These are phyloP conservation scores for Camponotus fellah DNA, from an alignment of 2,888 invertebrate genomes.

Conservation along the genomic window DNA sequence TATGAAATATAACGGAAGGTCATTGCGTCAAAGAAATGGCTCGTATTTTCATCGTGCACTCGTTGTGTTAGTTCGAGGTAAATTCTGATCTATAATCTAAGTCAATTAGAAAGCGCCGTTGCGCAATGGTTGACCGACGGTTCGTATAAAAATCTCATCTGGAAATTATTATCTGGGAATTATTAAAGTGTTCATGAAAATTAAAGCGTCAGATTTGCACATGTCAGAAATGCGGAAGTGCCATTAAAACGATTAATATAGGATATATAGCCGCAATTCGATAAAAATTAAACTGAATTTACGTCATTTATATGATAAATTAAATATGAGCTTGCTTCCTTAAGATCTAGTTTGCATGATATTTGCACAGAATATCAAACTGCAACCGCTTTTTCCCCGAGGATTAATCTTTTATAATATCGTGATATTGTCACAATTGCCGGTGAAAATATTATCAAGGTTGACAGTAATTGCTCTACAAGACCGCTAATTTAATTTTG, in stretches of 20 bases:
- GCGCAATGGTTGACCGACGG: constrained; percentile 30
- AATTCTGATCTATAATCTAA: constrained; percentile 54
- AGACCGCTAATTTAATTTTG: constrained; percentile 18
- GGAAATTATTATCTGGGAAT: constrained; percentile 7
- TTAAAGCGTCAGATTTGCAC: background rate
- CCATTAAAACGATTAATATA: background rate
- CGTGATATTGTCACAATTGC: background rate
- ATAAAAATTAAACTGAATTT: background rate
- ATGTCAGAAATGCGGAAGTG: constrained; percentile 6
- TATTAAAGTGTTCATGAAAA: constrained; percentile 32
- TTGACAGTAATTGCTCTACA: constrained; percentile 23
- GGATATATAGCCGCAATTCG: background rate
- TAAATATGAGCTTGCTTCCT: background rate
- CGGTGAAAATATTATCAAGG: constrained; percentile 22
- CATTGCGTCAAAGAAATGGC: constrained; percentile 34
- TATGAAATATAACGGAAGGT: constrained; percentile 46
- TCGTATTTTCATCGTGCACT: constrained; percentile 13
- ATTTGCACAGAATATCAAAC: background rate
- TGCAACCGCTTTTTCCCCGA: background rate
- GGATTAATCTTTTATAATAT: background rate
- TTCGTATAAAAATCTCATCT: background rate
- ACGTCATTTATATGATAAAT: background rate
- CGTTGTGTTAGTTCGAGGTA: background rate
- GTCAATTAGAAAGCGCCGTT: constrained; percentile 61
- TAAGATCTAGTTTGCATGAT: constrained; percentile 7